Conservation (phyloP, 2,797 vertebrate genomes). For the Phyllotis vaccarum region DNA sequence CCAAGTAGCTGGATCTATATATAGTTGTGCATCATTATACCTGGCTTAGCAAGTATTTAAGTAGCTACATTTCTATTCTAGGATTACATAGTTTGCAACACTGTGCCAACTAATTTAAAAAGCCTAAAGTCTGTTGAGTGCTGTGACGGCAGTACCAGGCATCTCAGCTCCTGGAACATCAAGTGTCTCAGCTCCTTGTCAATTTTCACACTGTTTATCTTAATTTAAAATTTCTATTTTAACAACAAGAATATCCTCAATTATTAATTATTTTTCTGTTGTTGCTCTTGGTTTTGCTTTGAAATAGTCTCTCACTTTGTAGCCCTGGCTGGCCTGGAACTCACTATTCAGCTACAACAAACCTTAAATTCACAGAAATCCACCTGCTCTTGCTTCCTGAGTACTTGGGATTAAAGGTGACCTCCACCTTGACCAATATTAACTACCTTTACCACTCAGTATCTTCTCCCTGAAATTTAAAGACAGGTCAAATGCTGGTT, state of each 20-base stretch:
- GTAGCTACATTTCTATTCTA: constrained; percentile 1
- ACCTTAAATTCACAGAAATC: neutral
- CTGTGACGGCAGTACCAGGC: neutral
- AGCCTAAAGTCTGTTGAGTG: neutral
- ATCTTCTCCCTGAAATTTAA: constrained; percentile 38
- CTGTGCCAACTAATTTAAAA: constrained; percentile 5
- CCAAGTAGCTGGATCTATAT: neutral
- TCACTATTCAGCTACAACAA: neutral
- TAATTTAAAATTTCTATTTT: constrained; percentile 29
- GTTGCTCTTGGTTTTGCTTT: neutral
- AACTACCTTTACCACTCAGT: constrained; percentile 22
- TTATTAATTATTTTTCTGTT: constrained; percentile 37
- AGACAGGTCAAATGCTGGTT: constrained; percentile 32
- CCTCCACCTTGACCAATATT: neutral
- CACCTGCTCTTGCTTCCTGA: neutral
- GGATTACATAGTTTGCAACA: neutral
- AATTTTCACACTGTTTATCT: neutral
- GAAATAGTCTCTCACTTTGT: neutral
- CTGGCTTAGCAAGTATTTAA: constrained; percentile 60
- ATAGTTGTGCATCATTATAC: neutral
- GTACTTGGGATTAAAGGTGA: neutral
- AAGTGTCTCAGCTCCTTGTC: neutral
- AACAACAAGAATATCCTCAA: constrained; percentile 27
- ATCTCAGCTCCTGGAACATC: neutral
- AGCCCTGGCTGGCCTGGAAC: neutral